Conservation (phyloP, 2,797 vertebrate species). For the Calcarius lapponicus region DNA sequence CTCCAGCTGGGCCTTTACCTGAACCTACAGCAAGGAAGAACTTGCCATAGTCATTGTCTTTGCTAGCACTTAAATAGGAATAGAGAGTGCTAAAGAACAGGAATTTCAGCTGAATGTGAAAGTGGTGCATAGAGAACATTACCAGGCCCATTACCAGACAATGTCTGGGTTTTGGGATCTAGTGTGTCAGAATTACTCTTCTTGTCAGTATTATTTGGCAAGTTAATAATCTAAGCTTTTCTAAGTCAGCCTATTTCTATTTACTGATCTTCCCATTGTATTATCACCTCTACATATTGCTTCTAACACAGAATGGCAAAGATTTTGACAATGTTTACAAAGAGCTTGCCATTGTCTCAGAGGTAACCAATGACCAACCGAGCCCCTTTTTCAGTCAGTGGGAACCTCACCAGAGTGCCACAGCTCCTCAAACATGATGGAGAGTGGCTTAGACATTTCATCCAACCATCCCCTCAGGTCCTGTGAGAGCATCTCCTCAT, state of each 20-base stretch:
- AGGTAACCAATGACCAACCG: background rate
- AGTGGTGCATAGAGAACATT: background rate
- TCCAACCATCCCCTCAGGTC: background rate
- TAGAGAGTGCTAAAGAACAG: background rate
- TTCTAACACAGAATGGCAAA: background rate
- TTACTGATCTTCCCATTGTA: background rate
- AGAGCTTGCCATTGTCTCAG: background rate
- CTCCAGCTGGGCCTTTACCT: background rate
- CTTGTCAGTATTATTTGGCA: background rate
- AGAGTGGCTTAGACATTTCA: background rate
- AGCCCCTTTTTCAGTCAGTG: background rate
- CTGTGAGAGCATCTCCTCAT: rapidly evolving
- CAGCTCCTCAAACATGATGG: background rate
- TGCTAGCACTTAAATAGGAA: background rate
- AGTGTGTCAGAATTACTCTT: background rate
- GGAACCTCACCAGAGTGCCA: background rate
- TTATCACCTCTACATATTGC: background rate
- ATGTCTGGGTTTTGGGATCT: background rate
- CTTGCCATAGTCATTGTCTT: background rate
- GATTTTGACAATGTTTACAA: background rate
- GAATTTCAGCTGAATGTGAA: background rate
- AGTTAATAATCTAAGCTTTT: background rate
- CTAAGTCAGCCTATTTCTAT: background rate
- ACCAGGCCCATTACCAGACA: background rate
- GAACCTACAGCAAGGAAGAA: background rate